Evolutionary conservation across 2,888 invertebrate genomes (phyloP), one percentile per base, ranked within the genome.

Genomic region (Emmelina monodactyla): DNA sequence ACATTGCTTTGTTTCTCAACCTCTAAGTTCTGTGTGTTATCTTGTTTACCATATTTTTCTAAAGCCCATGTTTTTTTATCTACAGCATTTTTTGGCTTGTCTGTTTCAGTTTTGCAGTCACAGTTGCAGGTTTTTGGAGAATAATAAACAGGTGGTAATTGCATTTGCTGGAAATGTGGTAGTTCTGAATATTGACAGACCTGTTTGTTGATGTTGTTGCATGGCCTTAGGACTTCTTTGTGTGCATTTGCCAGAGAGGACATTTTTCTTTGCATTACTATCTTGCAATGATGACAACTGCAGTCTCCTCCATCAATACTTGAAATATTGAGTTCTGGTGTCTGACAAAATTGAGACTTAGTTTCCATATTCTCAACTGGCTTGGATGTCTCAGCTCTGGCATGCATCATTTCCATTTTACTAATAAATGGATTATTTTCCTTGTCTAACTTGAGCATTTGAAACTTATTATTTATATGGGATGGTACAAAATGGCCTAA

Each of bases 21-120:
- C 31, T 68, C 66, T 42, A 55, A 53, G 12, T 55, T 51, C 4
- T 56, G 49, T 16, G 47, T 32, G 14, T 56, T 53, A 37, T 61
- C 61, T 31, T 39, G 56, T 35, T 66, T 49, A 40, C 69, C 67
- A 59, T 64, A 69, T 49, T 59, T 73, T 50, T 76, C 53, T 38
- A 75, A 54, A 1, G 55, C 57, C 66, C 63, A 68, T 6, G 58
- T 63, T 50, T 73, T 76, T 49, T 63, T 69, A 33, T 72, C 69
- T 22, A 75, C 54, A 19, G 61, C 56, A 58, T 64, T 67, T 34
- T 45, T 44, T 36, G 53, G 51, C 22, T 39, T 43, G 29, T 31
- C 28, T 29, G 19, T 30, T n/a, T 39, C 28, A 14, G 15, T 16
- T 10, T 45, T 38, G n/a, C n/a, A n/a, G n/a, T 43, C 40, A 31